phyloP scores from a whole-genome alignment of 2,113 vertebrate species.

The Numida meleagris region DNA sequence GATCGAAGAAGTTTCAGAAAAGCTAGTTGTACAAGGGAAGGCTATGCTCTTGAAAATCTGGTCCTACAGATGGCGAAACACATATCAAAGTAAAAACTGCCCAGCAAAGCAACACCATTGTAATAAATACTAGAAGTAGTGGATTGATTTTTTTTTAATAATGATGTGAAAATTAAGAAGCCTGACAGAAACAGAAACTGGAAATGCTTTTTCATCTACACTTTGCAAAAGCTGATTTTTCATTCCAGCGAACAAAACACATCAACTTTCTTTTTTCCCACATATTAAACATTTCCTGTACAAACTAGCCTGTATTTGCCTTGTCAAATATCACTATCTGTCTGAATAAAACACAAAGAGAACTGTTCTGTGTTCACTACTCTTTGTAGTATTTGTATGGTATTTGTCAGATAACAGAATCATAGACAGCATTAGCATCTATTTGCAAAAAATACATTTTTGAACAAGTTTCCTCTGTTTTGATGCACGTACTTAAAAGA shows the following conservation, averaged over 20 bases:
- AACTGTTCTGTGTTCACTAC: background rate
- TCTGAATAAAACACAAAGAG: background rate
- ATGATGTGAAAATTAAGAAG: conserved; percentile 31
- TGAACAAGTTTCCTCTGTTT: background rate
- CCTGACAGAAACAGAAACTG: conserved; percentile 36
- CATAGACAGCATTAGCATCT: background rate
- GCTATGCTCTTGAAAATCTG: background rate
- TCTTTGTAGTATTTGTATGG: background rate
- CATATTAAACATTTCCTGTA: conserved; percentile 22
- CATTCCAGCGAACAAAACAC: conserved; percentile 20
- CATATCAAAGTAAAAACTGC: background rate
- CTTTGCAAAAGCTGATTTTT: background rate
- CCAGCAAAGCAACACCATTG: background rate
- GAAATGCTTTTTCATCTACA: conserved; percentile 7
- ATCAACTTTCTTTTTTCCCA: background rate
- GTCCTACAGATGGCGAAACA: accelerated
- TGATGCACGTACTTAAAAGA: conserved; percentile 12
- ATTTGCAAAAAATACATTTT: background rate
- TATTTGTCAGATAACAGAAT: background rate
- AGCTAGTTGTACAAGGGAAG: background rate
- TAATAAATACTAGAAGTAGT: conserved; percentile 6
- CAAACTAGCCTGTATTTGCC: background rate
- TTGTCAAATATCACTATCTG: background rate
- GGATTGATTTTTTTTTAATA: conserved; percentile 21
- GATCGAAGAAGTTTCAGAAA: background rate